Percentiles rank a stretch among this genome's conserved stretches.
These are phyloP conservation scores for Ophion costatus DNA, from an alignment of 2,888 invertebrate genomes.

Conservation along the genomic window DNA sequence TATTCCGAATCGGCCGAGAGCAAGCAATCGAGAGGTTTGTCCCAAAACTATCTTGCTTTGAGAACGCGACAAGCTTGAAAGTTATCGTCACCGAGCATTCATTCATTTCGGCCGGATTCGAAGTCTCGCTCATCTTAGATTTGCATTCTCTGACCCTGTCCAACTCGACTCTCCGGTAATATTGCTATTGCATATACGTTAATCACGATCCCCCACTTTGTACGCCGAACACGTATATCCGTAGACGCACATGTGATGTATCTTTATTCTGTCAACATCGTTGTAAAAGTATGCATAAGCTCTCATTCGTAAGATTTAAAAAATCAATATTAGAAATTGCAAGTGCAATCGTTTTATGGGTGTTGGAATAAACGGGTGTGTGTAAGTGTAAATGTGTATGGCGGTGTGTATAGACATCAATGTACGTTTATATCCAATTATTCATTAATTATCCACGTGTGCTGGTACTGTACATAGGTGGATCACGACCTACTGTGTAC, in stretches of 20 bases:
- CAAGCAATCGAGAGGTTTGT: conserved; percentile 33
- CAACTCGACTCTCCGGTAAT: background rate
- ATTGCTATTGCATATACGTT: background rate
- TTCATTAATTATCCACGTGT: too few species aligned
- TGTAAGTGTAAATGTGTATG: background rate
- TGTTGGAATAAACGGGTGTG: too few species aligned
- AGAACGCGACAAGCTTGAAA: conserved; percentile 55
- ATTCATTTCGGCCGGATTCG: background rate
- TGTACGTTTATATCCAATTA: too few species aligned
- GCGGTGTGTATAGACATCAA: background rate
- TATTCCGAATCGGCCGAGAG: conserved; percentile 16
- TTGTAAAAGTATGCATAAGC: too few species aligned
- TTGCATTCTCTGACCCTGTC: background rate
- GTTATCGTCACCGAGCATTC: conserved; percentile 1
- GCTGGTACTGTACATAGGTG: too few species aligned
- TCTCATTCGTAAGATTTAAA: too few species aligned
- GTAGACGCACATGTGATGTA: too few species aligned
- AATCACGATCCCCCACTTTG: too few species aligned
- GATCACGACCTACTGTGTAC: too few species aligned
- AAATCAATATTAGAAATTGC: background rate
- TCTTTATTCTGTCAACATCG: too few species aligned
- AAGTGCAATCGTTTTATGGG: background rate
- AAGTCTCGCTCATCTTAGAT: conserved; percentile 5
- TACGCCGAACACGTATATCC: too few species aligned
- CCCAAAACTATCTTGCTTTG: conserved; percentile 60